Percentiles rank a stretch among this genome's conserved stretches.
Evolutionary conservation across 2,888 invertebrate species (phyloP).

Genomic region (Masnerella sp.): DNA sequence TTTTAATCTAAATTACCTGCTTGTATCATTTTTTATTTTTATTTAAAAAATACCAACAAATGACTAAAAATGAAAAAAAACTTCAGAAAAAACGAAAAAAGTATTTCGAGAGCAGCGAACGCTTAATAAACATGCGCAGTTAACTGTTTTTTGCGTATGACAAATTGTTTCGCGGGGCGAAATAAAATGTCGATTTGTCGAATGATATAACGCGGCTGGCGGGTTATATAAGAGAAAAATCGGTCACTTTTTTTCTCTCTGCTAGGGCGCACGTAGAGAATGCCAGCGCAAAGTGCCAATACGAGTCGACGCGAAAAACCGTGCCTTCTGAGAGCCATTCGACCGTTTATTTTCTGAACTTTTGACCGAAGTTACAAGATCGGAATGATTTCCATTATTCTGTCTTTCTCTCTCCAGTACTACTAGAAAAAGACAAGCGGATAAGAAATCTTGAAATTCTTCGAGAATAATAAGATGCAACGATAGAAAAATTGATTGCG

Average conservation of each 20-base stretch:
- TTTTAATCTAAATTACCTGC: no score
- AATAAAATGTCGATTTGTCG: constrained; percentile 45
- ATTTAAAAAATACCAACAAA: no score
- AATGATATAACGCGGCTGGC: constrained; percentile 29
- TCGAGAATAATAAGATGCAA: no score
- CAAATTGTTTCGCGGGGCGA: constrained; percentile 34
- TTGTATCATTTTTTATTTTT: no score
- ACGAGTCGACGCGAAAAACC: constrained; percentile 46
- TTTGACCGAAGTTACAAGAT: constrained; percentile 45
- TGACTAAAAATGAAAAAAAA: constrained; percentile 5
- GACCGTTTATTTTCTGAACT: constrained; percentile 55
- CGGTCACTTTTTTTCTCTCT: constrained; percentile 44
- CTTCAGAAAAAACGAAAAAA: background rate
- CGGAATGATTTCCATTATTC: no score
- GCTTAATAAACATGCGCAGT: constrained; percentile 2
- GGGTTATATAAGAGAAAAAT: constrained; percentile 49
- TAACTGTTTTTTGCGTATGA: constrained; percentile 16
- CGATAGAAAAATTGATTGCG: no score
- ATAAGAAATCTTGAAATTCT: no score
- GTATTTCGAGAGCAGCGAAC: constrained; percentile 1
- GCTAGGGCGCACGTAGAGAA: constrained; percentile 32
- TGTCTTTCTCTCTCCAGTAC: no score
- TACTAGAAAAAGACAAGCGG: no score
- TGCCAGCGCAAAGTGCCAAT: constrained; percentile 42
- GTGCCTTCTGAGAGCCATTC: constrained; percentile 54